Evolutionary conservation across 1,140 invertebrate genomes (phyloP).

Genomic region (Ceratina japonica): DNA sequence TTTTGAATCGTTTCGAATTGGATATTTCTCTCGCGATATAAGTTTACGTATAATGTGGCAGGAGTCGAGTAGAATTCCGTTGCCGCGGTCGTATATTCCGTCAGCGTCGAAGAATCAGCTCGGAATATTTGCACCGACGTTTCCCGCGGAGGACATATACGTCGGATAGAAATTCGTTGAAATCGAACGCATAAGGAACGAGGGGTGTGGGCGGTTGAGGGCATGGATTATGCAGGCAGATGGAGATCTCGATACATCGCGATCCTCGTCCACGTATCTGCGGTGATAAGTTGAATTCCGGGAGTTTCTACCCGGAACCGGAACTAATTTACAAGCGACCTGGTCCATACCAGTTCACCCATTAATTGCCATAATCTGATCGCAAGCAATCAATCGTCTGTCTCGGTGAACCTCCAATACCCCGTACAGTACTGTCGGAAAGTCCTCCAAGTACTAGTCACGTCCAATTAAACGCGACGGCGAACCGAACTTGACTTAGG

Average conservation of each 20-base stretch:
- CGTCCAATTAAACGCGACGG: too few relatives aligned
- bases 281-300: slow-evolving; percentile 64
- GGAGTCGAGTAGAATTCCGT: too few relatives aligned
- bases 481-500: too few relatives aligned
- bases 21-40: too few relatives aligned
- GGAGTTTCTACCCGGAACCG: slow-evolving; percentile 57
- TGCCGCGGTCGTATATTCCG: not conserved
- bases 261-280: slow-evolving; percentile 52
- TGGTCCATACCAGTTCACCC: slow-evolving; percentile 57
- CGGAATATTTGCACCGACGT: slow-evolving; percentile 9
- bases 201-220: not conserved
- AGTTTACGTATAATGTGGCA: too few relatives aligned
- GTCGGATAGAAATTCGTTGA: not conserved
- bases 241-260: slow-evolving; percentile 28
- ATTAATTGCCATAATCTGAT: slow-evolving; percentile 67
- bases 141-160: not conserved
- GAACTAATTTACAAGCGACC: slow-evolving; percentile 63
- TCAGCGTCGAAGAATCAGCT: not conserved
- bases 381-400: slow-evolving; percentile 60
- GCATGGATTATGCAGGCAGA: slow-evolving; percentile 23
- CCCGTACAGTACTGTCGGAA: slow-evolving; percentile 17
- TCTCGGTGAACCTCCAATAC: slow-evolving; percentile 39
- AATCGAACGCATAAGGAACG: not conserved
- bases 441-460: too few relatives aligned
- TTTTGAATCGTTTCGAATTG: too few relatives aligned